Base-by-base conservation (phyloP, 2,113 vertebrate genomes). In the Apteryx mantelli region DNA sequence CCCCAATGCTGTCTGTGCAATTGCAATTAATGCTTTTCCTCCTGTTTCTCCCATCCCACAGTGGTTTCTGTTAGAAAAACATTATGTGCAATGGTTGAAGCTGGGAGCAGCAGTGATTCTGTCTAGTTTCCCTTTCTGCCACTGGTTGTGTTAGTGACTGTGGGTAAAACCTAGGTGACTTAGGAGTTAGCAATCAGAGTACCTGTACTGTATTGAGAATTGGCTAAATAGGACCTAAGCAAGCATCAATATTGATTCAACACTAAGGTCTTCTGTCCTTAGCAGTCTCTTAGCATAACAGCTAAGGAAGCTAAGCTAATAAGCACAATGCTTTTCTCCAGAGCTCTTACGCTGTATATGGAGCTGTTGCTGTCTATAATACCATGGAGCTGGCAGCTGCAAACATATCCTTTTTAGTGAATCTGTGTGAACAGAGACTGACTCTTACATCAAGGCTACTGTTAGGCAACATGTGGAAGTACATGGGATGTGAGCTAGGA, bases 161-260 rank as follows among this genome's bases (percentile, higher is more conserved):
- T 34, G 12, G 9, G 38, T 66, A 80, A 80, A 90, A 70, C 38
- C 8, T 36, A 32, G 60, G 17, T 61, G 12, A 34, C 50, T 85
- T 82, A 0, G 2, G 58, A 74, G n/a, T 69, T 20, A 17, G 22
- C 8, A 26, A 87, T 85, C 66, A 40, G 78, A 85, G 22, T n/a
- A 13, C 10, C 34, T 52, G 16, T 42, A 32, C 7, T 0, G 0
- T 61, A 26, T 6, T 1, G 7, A 83, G 40, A 92, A 36, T 22
- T 65, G 63, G 63, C 63, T 24, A 86, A 88, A 60, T 18, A 44
- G 48, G 26, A 69, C 16, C 0, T 0, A 87, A 52, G 34, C 25
- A 91, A 92, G 78, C 11, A 38, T 30, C 40, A 2, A 0, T 66
- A n/a, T 42, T 71, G 50, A 81, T 77, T 65, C 19, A 7, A 19